Evolutionary conservation across 1,140 invertebrate species (phyloP).

Genomic region (Bradysia coprophila): DNA sequence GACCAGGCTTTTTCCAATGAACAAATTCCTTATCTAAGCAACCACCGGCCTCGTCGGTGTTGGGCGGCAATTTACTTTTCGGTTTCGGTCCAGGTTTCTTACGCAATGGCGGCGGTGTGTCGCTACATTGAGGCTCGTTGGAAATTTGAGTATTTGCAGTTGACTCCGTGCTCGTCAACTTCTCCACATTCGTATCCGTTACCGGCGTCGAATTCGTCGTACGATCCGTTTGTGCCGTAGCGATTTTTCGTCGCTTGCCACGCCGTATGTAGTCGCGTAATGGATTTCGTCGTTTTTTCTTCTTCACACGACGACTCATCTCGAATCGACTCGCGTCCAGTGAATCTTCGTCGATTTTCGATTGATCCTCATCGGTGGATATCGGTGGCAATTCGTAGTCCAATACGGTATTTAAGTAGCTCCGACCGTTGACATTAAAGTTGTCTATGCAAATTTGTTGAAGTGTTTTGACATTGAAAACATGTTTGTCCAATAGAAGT

Average conservation of each 20-base stretch:
- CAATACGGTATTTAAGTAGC: background rate
- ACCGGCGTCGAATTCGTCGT: too few species aligned
- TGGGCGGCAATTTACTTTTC: too few species aligned
- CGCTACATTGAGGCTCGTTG: too few species aligned
- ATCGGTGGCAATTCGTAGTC: background rate
- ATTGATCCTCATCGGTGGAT: background rate
- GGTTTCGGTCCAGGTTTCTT: too few species aligned
- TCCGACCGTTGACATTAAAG: background rate
- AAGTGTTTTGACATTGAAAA: background rate
- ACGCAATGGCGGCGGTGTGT: too few species aligned
- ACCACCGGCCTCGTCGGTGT: too few species aligned
- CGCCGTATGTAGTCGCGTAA: background rate
- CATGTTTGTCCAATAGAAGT: background rate
- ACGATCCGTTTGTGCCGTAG: too few species aligned
- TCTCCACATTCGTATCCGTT: too few species aligned
- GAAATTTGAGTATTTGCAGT: too few species aligned
- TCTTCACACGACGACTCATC: background rate
- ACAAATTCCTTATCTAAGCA: too few species aligned
- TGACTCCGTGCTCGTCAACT: too few species aligned
- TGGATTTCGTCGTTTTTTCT: background rate
- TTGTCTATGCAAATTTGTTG: background rate
- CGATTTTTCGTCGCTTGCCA: background rate
- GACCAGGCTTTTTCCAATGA: too few species aligned
- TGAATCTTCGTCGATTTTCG: background rate
- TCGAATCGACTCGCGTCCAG: background rate